A percentile compares a stretch with the other conserved stretches of the same genome.
phyloP scores from a whole-genome alignment of 2,888 invertebrate genomes.

The Chymomyza amoena region DNA sequence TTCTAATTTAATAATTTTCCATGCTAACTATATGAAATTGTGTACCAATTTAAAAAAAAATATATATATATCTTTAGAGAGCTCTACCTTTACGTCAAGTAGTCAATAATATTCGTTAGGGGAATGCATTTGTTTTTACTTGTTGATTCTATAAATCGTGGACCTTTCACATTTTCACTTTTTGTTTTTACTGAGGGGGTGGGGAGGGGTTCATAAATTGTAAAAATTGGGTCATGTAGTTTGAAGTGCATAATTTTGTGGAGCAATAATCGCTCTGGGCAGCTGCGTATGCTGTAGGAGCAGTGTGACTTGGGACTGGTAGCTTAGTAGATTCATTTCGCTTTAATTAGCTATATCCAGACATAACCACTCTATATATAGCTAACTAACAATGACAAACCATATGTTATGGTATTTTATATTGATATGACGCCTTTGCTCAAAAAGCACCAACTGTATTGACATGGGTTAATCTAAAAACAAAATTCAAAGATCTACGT shows the following conservation, averaged over 20 bases:
- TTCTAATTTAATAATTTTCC: too few species aligned
- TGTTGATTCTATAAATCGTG: too few species aligned
- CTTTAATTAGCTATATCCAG: not conserved
- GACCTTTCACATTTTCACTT: too few species aligned
- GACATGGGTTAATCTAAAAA: not conserved
- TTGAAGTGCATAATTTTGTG: conserved; percentile 22
- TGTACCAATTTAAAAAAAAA: too few species aligned
- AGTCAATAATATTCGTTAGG: too few species aligned
- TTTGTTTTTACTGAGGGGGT: too few species aligned
- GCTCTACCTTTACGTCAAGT: too few species aligned
- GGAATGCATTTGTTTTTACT: too few species aligned
- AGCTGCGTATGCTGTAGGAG: not conserved
- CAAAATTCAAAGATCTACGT: not conserved
- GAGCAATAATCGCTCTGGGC: conserved; percentile 40
- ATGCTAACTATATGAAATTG: too few species aligned
- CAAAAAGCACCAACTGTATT: not conserved
- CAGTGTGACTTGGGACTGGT: not conserved
- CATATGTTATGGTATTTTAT: not conserved
- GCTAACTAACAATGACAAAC: not conserved
- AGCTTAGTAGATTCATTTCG: not conserved
- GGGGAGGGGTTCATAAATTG: too few species aligned
- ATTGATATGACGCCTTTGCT: not conserved
- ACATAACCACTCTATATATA: not conserved
- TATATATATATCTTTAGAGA: too few species aligned
- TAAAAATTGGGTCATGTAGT: conserved; percentile 52